Evolutionary conservation across 2,888 invertebrate species (phyloP), one percentile per base, ranked within the genome.

Genomic region (Tachystola acroxantha): DNA sequence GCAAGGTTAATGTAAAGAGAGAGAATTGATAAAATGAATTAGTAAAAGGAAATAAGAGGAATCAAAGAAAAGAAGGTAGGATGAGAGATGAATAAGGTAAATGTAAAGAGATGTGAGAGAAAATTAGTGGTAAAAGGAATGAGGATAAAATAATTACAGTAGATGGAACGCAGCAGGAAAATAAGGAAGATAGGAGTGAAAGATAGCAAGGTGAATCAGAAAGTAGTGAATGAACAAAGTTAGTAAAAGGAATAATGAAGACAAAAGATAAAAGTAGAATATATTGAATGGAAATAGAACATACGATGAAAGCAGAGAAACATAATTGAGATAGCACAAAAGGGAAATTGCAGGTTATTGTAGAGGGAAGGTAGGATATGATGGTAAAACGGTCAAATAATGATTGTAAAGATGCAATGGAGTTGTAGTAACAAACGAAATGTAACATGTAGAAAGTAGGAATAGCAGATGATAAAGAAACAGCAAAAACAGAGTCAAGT

Each of bases 401-500:
- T n/a, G n/a, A n/a, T 20, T 20, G 20, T 7, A 20, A 2, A 20
- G 10, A n/a, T n/a, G n/a, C n/a, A n/a, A n/a, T n/a, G n/a, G n/a
- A n/a, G n/a, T n/a, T n/a, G n/a, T n/a, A 28, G 5, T 10, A 25
- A 25, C 5, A 13, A 11, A 24, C 24, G 7, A 24, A 27, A 29
- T 6, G 4, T 10, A 30, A 7, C 4, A 31, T n/a, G 24, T 41
- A 10, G 16, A 33, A 35, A n/a, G n/a, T n/a, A 43, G 28, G 19
- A 34, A 34, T 37, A 24, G 13, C 26, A 44, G 44, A 43, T 24
- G 32, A 34, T 16, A 26, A 20, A 32, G 28, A 19, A 32, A 24
- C 38, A 40, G 30, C 35, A 42, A 35, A 24, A 28, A 37, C 38
- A 36, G 67, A 78, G 74, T 79, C 77, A 77, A 78, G 75, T 73